Conservation (phyloP, 2,888 invertebrate species). For the Drosophila lutescens region DNA sequence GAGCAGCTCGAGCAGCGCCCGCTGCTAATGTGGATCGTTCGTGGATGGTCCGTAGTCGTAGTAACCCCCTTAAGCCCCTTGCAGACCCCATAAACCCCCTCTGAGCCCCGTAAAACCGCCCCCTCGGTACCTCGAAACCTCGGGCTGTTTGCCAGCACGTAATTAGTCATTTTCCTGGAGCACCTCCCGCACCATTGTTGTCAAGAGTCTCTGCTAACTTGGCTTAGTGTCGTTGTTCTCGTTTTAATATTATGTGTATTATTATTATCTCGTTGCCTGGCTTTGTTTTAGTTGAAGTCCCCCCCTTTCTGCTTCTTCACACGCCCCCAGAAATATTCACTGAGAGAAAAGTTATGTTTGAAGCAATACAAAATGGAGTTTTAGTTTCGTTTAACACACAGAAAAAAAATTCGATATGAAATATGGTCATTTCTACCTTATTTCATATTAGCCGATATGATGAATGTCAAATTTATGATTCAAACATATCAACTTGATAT, state of each 20-base stretch:
- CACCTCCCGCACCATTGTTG: slow-evolving; percentile 74
- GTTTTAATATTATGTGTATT: slow-evolving; percentile 72
- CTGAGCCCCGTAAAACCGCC: not conserved
- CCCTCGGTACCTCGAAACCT: slow-evolving; percentile 9
- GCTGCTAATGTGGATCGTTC: slow-evolving; percentile 67
- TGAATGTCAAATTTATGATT: too few species aligned
- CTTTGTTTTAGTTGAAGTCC: slow-evolving; percentile 45
- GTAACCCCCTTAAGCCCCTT: not conserved
- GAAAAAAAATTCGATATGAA: too few species aligned
- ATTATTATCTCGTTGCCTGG: slow-evolving; percentile 64
- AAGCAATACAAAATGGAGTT: too few species aligned
- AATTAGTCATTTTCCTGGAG: slow-evolving; percentile 74
- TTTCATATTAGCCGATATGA: too few species aligned
- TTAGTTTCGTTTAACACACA: too few species aligned
- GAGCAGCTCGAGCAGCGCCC: slow-evolving; percentile 40
- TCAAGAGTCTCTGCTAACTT: slow-evolving; percentile 41
- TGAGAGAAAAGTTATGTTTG: not conserved
- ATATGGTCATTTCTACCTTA: too few species aligned
- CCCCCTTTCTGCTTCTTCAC: slow-evolving; percentile 72
- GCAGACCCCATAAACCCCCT: not conserved
- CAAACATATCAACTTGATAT: too few species aligned
- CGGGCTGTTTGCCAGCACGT: slow-evolving; percentile 51
- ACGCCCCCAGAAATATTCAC: slow-evolving; percentile 61
- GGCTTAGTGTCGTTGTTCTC: slow-evolving; percentile 69
- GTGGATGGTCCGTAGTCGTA: slow-evolving; percentile 3